Evolutionary conservation across 2,888 invertebrate genomes (phyloP).

Genomic region (Clistopyga incitator): DNA sequence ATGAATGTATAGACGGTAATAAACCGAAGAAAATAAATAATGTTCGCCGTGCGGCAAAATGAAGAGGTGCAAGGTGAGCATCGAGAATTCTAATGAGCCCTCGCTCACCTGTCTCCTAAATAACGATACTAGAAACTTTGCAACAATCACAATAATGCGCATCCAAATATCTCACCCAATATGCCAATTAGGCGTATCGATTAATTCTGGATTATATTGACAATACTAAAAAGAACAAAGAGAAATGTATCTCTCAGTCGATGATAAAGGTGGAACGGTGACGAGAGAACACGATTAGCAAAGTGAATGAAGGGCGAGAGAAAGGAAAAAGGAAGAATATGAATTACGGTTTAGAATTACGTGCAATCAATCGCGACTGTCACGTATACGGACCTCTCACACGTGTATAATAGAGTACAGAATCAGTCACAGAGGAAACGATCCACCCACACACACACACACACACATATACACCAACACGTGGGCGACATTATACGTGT

Average conservation of each 20-base stretch:
- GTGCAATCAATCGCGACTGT: slow-evolving; percentile 64
- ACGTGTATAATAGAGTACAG: slow-evolving; percentile 21
- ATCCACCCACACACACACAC: slow-evolving; percentile 32
- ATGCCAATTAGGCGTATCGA: not conserved
- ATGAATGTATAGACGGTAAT: not conserved
- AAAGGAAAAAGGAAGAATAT: slow-evolving; percentile 45
- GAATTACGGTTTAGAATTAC: slow-evolving; percentile 67
- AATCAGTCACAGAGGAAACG: slow-evolving; percentile 53
- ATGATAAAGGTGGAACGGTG: not conserved
- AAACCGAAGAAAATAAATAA: too few species aligned
- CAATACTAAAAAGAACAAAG: too few species aligned
- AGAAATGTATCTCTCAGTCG: not conserved
- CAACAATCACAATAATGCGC: not conserved
- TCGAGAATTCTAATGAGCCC: slow-evolving; percentile 59
- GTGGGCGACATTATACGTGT: slow-evolving; percentile 47
- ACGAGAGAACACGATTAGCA: slow-evolving; percentile 9
- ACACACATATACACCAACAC: slow-evolving; percentile 15
- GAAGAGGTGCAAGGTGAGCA: slow-evolving; percentile 5
- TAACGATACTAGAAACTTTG: slow-evolving; percentile 18
- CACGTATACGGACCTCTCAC: slow-evolving; percentile 31
- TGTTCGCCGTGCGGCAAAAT: not conserved
- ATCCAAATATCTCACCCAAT: not conserved
- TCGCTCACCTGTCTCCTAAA: not conserved
- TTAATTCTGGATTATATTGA: too few species aligned
- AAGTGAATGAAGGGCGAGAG: slow-evolving; percentile 6